These are phyloP conservation scores for Odontesthes bonariensis DNA, from an alignment of 2,113 vertebrate genomes.

Conservation along the genomic window DNA sequence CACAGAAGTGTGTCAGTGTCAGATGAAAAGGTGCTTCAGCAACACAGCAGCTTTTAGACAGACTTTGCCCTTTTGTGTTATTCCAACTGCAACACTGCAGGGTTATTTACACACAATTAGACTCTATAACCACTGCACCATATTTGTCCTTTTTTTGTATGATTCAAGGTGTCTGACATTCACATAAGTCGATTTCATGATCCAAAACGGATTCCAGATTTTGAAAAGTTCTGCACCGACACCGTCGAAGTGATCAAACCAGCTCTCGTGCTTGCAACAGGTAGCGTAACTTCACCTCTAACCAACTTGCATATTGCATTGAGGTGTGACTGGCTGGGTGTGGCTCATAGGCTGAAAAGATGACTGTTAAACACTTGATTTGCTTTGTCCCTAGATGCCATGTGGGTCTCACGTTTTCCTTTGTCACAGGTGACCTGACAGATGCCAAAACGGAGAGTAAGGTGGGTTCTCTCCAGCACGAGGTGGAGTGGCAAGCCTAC, in stretches of 20 bases:
- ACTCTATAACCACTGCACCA: not conserved
- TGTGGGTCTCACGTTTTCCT: not conserved
- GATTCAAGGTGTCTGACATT: conserved; percentile 90
- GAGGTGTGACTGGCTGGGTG: not conserved
- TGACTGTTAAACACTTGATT: not conserved
- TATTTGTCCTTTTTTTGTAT: not conserved
- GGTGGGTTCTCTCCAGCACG: conserved; percentile 92
- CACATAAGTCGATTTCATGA: conserved; percentile 94
- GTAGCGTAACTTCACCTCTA: conserved; percentile 72
- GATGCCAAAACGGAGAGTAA: conserved; percentile 93
- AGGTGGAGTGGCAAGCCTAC: conserved; percentile 96
- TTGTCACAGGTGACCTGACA: conserved; percentile 91
- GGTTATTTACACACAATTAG: not conserved
- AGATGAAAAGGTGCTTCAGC: conserved; percentile 26
- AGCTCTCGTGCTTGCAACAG: conserved; percentile 92
- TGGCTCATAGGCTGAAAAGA: not conserved
- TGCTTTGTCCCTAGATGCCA: not conserved
- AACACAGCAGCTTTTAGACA: not conserved
- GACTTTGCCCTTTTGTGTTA: conserved; percentile 39
- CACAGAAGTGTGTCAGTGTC: conserved; percentile 51
- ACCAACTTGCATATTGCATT: not conserved
- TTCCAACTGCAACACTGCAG: not conserved
- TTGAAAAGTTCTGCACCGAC: conserved; percentile 94
- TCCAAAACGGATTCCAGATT: conserved; percentile 87
- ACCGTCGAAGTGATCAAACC: conserved; percentile 91